These are phyloP conservation scores for Phrynocephalus forsythii DNA, from an alignment of 2,797 vertebrate species.

Conservation along the genomic window DNA sequence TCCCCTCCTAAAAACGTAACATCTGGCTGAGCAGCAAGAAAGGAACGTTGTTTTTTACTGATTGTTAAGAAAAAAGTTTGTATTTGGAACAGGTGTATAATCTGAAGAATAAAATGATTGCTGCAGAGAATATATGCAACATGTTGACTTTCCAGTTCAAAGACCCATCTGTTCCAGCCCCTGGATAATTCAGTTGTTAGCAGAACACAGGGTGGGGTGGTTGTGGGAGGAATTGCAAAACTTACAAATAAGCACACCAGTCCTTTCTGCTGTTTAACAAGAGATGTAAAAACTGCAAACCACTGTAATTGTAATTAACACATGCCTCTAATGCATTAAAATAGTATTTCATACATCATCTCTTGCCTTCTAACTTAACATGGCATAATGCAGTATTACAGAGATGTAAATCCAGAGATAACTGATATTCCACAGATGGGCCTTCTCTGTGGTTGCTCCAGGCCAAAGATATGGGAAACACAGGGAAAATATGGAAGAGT, in stretches of 20 bases:
- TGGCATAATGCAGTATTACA: constrained; percentile 17
- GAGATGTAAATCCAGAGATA: not conserved
- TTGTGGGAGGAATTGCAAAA: not conserved
- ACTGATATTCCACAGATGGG: not conserved
- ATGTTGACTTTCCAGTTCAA: not conserved
- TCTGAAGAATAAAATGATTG: not conserved
- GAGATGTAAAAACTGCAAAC: not conserved
- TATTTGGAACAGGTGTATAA: not conserved
- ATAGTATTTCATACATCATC: constrained; percentile 4
- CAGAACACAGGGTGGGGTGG: not conserved
- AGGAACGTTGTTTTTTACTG: not conserved
- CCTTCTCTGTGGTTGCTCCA: not conserved
- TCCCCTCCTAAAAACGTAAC: not conserved
- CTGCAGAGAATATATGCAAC: too few species aligned
- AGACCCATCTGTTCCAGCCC: not conserved
- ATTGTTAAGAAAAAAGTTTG: not conserved
- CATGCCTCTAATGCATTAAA: not conserved
- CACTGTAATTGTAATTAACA: not conserved
- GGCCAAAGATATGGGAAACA: not conserved
- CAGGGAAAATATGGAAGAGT: not conserved
- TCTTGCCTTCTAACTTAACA: constrained; percentile 22
- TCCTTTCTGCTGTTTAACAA: not conserved
- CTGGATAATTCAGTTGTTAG: not conserved
- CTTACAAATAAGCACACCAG: too few species aligned
- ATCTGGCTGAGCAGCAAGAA: not conserved